Base-by-base conservation (phyloP, 2,113 vertebrate genomes). In the Crotalus viridis region DNA sequence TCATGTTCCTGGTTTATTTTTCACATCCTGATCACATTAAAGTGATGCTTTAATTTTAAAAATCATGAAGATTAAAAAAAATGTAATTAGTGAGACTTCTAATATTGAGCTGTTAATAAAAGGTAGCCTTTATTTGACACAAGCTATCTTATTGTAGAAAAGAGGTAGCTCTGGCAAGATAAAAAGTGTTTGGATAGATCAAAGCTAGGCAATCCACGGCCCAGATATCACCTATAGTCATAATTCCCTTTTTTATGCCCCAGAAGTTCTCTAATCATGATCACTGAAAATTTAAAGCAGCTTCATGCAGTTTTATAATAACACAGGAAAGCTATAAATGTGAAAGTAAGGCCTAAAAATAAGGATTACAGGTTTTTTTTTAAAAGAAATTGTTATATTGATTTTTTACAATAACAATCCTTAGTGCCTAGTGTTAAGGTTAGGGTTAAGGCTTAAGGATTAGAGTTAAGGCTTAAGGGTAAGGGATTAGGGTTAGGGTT, bases 41-140 rank as follows among this genome's bases (percentile, higher is more conserved):
- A 43, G 21, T 85, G 54, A 85, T 46, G 43, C 26, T 33, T 39
- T 85, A 74, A 74, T 74, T 33, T 39, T 64, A 10, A 89, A 26
- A 89, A 22, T 26, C 69, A 89, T 85, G 39, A 89, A 92, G 48
- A 89, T 85, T 92, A 17, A 17, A 85, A 92, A 92, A 59, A 59
- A 7, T 57, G 12, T 33, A 61, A 90, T 85, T 21, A 61, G 48
- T 93, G 46, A 85, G 88, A 19, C 48, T 22, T 89, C 59, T n/a
- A 59, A 43, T 39, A 59, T 85, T 51, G 52, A 85, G 19, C 57
- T 85, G 64, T 3, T 54, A 57, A 89, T 10, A 22, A 48, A 46
- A 89, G 88, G 5, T 81, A 52, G 51, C 24, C 69, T 87, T 92
- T 88, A 92, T 64, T 52, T 88, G 86, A 12, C 52, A 13, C 64